Evolutionary conservation across 2,797 vertebrate genomes (phyloP), one percentile per base, ranked within the genome.

Genomic region (Periophthalmus magnuspinnatus): DNA sequence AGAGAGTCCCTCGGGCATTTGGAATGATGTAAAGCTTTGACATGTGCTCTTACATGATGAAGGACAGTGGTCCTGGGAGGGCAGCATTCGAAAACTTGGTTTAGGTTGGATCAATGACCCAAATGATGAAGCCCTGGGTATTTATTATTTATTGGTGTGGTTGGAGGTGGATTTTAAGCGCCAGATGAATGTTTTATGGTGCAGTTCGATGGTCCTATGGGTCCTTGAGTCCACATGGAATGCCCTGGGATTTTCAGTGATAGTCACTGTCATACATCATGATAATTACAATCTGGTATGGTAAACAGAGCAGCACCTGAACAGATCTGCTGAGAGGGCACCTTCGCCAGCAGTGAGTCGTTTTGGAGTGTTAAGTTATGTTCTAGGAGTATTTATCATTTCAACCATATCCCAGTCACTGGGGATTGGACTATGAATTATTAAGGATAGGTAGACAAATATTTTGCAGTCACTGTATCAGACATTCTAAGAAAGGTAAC

Each of bases 131-230:
- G 76, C 60, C 45, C 17, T 5, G 3, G 9, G 48, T 75, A 86
- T 89, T 83, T 85, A 86, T 90, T 84, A 84, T 88, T 86, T 66
- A 79, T 72, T 75, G 58, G 4, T 71, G 67, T 64, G 34, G 68
- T 57, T 74, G 65, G 38, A 72, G 67, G 72, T 78, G 65, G 75
- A 78, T 68, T 71, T 81, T 65, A 84, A 81, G 83, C 58, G 54
- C 19, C 3, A 80, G 80, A 84, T 85, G 69, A 60, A 81, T 81
- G 67, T 81, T 86, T 85, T 80, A 77, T 75, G 41, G 59, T 63
- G 59, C 73, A 69, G 54, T 67, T 62, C 47, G 32, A 0, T 32
- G 28, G 52, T 81, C 70, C 62, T 74, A 24, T 0, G 28, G 50
- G 68, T 68, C 16, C 57, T 60, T 16, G 33, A 54, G 76, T 72